These are phyloP conservation scores for Gallinago paraguaiae DNA, from an alignment of 2,113 vertebrate genomes.

Conservation along the genomic window DNA sequence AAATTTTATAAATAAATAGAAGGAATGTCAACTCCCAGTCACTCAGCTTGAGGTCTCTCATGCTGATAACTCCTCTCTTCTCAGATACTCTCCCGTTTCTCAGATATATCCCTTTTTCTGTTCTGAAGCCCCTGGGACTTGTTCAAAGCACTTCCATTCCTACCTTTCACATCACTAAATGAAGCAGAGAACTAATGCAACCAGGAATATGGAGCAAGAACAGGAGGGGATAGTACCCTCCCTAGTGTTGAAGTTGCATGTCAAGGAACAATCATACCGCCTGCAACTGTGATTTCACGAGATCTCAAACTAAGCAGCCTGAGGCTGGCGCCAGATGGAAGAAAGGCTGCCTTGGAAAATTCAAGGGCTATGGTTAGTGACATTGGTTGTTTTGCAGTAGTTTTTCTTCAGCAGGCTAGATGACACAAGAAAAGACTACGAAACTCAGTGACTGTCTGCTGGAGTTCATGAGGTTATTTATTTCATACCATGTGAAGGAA, in stretches of 20 bases:
- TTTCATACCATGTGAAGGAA: neutral
- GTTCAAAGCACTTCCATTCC: constrained; percentile 32
- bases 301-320: neutral
- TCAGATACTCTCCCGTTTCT: constrained; percentile 45
- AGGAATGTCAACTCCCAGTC: constrained; percentile 75
- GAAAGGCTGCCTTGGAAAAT: neutral
- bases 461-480: neutral
- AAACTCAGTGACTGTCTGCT: neutral
- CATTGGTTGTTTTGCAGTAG: neutral
- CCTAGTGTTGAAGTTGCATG: neutral
- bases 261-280: neutral
- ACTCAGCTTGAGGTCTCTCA: constrained; percentile 76
- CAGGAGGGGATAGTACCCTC: neutral
- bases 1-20: constrained; percentile 83
- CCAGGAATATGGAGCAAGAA: neutral
- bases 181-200: neutral
- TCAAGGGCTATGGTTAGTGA: neutral
- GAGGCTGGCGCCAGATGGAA: neutral
- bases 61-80: constrained; percentile 60
- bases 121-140: constrained; percentile 40
- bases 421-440: neutral
- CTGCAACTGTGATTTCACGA: neutral
- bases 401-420: neutral
- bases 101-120: constrained; percentile 41
- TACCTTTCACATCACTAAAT: constrained; percentile 32